These are phyloP conservation scores for Albula goreensis DNA, from an alignment of 2,113 vertebrate species.

Conservation along the genomic window DNA sequence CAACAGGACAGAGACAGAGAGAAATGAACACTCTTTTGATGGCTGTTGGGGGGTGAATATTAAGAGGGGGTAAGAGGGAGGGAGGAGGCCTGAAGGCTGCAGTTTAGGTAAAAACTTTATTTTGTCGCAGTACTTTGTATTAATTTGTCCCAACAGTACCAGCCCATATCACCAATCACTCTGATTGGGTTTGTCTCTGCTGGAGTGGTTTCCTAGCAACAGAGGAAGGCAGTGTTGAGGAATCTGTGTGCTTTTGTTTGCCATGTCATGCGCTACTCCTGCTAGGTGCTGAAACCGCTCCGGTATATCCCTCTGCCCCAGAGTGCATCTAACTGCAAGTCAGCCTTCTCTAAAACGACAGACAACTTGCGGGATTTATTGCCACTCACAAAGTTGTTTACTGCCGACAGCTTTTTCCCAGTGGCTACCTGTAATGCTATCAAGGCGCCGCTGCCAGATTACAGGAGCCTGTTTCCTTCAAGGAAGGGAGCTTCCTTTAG, in stretches of 20 bases:
- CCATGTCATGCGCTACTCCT: slow-evolving; percentile 36
- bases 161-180: slow-evolving; percentile 50
- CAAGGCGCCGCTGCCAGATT: slow-evolving; percentile 42
- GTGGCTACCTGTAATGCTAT: slow-evolving; percentile 45
- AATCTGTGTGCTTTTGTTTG: slow-evolving; percentile 51
- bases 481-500: slow-evolving; percentile 43
- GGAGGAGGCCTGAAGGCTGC: slow-evolving; percentile 13
- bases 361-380: slow-evolving; percentile 49
- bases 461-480: slow-evolving; percentile 9
- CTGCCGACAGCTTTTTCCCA: slow-evolving; percentile 50
- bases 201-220: slow-evolving; percentile 69
- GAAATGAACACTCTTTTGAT: too few species aligned
- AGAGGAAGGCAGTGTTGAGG: slow-evolving; percentile 43
- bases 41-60: too few species aligned
- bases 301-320: neutral
- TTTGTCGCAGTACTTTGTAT: slow-evolving; percentile 51
- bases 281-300: neutral
- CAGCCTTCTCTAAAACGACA: slow-evolving; percentile 33
- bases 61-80: neutral
- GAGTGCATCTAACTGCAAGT: slow-evolving; percentile 47
- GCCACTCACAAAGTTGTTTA: slow-evolving; percentile 54
- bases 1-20: too few species aligned
- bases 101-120: slow-evolving; percentile 44
- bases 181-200: slow-evolving; percentile 61
- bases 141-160: slow-evolving; percentile 58